Conservation (phyloP, 1,140 invertebrate species). For the Eriocheir sinensis region DNA sequence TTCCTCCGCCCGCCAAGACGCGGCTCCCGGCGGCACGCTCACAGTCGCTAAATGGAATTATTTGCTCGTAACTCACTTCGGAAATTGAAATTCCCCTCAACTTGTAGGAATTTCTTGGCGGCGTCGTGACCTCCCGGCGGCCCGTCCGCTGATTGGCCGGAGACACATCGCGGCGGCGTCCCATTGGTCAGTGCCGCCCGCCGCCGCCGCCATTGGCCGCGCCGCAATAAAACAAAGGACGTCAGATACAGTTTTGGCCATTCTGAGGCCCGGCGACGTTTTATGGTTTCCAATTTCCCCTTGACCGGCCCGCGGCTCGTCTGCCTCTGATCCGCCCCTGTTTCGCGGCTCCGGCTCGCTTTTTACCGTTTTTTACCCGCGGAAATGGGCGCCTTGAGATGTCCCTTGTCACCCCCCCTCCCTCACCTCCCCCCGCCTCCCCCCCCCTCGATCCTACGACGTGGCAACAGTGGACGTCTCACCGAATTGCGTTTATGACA, state of each 20-base stretch:
- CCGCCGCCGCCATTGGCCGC: constrained; percentile 58
- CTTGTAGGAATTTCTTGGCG: constrained; percentile 29
- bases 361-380: constrained; percentile 25
- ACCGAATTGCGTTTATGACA: constrained; percentile 76
- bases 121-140: constrained; percentile 13
- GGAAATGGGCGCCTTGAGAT: constrained; percentile 50
- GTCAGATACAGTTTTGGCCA: constrained; percentile 67
- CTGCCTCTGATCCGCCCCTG: constrained; percentile 1
- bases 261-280: constrained; percentile 55
- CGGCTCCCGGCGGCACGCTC: not conserved
- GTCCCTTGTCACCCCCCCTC: not conserved
- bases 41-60: constrained; percentile 47
- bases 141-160: constrained; percentile 61
- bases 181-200: constrained; percentile 66
- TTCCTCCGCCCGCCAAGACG: not conserved
- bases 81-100: constrained; percentile 57
- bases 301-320: constrained; percentile 40
- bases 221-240: constrained; percentile 58
- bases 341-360: not conserved
- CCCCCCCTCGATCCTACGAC: not conserved
- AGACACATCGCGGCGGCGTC: constrained; percentile 53
- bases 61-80: constrained; percentile 18
- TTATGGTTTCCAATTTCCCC: constrained; percentile 71
- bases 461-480: constrained; percentile 68
- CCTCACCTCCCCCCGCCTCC: not conserved